A percentile compares a stretch with the other conserved stretches of the same genome.
Evolutionary conservation across 2,113 vertebrate species (phyloP).

Genomic region (Pangasianodon hypophthalmus): DNA sequence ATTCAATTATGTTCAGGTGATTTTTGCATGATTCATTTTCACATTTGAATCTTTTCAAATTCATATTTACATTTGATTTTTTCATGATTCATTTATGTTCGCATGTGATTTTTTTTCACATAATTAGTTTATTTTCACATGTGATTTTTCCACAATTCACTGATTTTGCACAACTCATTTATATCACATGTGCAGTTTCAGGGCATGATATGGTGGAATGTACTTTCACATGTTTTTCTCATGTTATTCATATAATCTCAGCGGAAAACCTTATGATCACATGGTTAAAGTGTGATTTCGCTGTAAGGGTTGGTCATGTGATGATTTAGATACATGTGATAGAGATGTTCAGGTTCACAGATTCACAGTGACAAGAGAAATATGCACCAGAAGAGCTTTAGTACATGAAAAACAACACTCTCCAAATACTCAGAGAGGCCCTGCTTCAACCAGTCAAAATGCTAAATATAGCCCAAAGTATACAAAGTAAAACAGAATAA

Average conservation of each 20-base stretch:
- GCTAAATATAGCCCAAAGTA: slow-evolving; percentile 63
- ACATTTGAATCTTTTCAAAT: no score
- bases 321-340: neutral
- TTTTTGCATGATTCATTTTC: neutral
- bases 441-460: slow-evolving; percentile 63
- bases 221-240: neutral
- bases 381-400: neutral
- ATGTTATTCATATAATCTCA: neutral
- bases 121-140: neutral
- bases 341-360: neutral
- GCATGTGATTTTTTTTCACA: neutral
- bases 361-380: neutral
- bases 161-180: no score
- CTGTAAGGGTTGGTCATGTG: no score
- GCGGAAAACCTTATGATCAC: neutral
- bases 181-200: neutral
- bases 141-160: no score
- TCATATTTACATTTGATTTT: no score
- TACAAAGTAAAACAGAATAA: slow-evolving; percentile 61
- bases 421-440: slow-evolving; percentile 3
- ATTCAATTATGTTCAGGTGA: no score
- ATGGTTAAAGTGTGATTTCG: neutral
- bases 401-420: neutral
- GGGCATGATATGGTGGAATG: neutral
- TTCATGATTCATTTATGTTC: neutral